Conservation (phyloP, 2,113 vertebrate species). For the Psephotus haematonotus region DNA sequence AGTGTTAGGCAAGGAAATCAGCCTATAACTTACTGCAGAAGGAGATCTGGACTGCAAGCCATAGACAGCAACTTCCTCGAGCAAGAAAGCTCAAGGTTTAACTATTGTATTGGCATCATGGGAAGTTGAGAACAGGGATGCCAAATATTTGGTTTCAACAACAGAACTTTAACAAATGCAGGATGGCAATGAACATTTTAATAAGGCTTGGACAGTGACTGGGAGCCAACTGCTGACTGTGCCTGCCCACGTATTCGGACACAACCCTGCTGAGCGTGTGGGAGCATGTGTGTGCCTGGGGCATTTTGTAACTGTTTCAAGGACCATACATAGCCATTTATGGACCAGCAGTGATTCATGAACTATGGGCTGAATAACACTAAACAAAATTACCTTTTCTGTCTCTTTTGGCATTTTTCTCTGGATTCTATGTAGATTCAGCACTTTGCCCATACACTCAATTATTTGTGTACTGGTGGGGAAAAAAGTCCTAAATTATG, state of each 20-base stretch:
- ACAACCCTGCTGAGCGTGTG: background rate
- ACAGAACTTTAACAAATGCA: background rate
- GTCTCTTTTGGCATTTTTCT: background rate
- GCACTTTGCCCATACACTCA: background rate
- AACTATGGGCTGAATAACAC: background rate
- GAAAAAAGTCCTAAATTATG: rapidly evolving
- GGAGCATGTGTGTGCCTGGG: background rate
- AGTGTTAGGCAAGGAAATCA: background rate
- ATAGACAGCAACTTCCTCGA: background rate
- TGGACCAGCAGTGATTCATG: background rate
- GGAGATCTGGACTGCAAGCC: background rate
- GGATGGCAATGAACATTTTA: background rate
- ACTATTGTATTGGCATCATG: background rate
- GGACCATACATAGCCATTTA: background rate
- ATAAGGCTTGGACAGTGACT: background rate
- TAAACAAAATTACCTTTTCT: background rate
- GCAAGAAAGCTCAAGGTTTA: background rate
- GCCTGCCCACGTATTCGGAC: background rate
- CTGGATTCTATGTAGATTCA: background rate
- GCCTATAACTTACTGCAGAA: background rate
- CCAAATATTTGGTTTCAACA: background rate
- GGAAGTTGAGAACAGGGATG: background rate
- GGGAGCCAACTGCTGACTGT: background rate
- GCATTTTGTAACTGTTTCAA: background rate
- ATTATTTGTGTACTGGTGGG: background rate